Conservation (phyloP, 2,797 vertebrate genomes). For the Diglossa cyanea region DNA sequence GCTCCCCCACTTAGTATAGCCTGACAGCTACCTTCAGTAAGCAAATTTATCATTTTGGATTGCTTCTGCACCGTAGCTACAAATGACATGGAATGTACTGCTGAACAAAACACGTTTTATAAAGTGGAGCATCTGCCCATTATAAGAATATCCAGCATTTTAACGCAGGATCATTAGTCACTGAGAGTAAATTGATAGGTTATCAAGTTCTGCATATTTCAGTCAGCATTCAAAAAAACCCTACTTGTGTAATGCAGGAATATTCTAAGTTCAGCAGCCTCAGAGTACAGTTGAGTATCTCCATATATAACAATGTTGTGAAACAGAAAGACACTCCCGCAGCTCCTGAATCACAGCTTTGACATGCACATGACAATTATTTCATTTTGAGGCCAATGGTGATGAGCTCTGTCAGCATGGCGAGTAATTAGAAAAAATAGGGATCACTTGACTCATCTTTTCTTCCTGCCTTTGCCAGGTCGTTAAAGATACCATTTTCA, state of each 20-base stretch:
- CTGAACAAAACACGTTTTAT: not conserved
- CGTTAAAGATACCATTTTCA: not conserved
- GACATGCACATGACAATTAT: not conserved
- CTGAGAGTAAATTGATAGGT: not conserved
- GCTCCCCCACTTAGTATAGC: not conserved
- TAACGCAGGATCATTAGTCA: not conserved
- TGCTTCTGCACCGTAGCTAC: not conserved
- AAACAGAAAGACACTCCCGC: not conserved
- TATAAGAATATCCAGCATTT: not conserved
- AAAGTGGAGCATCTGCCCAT: not conserved
- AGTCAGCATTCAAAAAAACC: not conserved
- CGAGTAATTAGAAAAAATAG: not conserved
- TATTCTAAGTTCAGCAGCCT: not conserved
- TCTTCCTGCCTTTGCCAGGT: not conserved
- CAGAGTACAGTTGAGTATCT: not conserved
- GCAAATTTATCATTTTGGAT: constrained; percentile 20
- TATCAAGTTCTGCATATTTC: not conserved
- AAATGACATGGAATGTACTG: not conserved
- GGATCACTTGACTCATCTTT: not conserved
- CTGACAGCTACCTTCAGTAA: not conserved
- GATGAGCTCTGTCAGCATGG: not conserved
- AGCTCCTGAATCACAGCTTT: constrained; percentile 14
- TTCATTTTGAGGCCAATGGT: not conserved
- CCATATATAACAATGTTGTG: not conserved
- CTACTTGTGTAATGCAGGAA: not conserved